Base-by-base conservation (phyloP, 2,797 vertebrate species). In the Platyrinchus mystaceus region DNA sequence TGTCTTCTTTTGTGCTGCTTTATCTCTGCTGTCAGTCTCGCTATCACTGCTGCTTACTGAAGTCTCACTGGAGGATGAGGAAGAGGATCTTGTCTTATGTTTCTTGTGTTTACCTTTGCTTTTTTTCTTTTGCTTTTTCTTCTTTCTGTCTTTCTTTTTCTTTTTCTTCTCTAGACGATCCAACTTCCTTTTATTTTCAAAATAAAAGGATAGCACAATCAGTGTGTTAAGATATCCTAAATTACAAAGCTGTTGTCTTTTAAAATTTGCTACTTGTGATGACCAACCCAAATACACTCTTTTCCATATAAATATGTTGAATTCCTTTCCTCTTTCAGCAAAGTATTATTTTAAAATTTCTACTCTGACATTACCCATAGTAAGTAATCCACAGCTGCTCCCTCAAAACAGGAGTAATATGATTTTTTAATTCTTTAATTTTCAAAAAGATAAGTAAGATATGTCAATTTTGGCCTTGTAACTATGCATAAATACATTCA, bases 151-250 rank as follows among this genome's bases (percentile, higher is more conserved):
- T 96, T 98, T 98, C 96, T 98, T 98, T 92, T 98, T 98, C 89
- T 98, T 99, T 93, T 99, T 98, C 97, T 99, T 99, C 79, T 99
- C 99, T 62, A 99, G 98, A 58, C 98, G 99, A 96, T 99, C 99
- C 26, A 99, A 98, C 97, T 99, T 99, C 98, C 99, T 99, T 97
- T 88, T 91, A 93, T 97, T 97, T 92, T 95, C 94, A 94, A 97
- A 93, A 94, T 17, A 95, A 90, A 96, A 97, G 10, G 96, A 84
- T 15, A 74, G 50, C 6, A 32, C n/a, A 80, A 87, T 94, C 91
- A 97, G 89, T 1, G 9, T 27, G n/a, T 75, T 75, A 89, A 37
- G 47, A 71, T 41, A 70, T 4, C 70, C 22, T 37, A 60, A 58
- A 86, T 62, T 37, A 63, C 50, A 81, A 80, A 69, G 52, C 23